Evolutionary conservation across 1,140 invertebrate genomes (phyloP).

Genomic region (Leptinotarsa defecta): DNA sequence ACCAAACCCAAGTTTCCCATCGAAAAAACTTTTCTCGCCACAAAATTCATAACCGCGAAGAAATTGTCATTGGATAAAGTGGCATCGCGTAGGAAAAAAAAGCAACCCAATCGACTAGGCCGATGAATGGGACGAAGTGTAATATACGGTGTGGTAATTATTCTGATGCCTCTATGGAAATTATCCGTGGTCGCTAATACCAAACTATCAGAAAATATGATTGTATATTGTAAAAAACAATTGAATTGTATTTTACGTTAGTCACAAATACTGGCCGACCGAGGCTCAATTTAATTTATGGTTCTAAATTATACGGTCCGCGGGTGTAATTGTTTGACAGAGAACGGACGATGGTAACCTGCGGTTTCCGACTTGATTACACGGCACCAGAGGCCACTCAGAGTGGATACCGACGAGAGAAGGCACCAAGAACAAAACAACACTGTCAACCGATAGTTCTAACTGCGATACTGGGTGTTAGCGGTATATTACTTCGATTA

Average conservation of each 20-base stretch:
- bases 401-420: constrained; percentile 3
- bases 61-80: constrained; percentile 3
- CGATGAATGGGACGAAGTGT: constrained; percentile 18
- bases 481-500: neutral
- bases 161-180: constrained; percentile 25
- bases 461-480: constrained; percentile 5
- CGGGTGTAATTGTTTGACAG: constrained; percentile 29
- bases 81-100: constrained; percentile 1
- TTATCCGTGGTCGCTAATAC: constrained; percentile 32
- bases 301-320: constrained; percentile 32
- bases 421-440: constrained; percentile 11
- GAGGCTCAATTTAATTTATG: constrained; percentile 31
- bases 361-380: constrained; percentile 30
- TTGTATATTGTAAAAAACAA: constrained; percentile 33
- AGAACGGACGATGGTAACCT: constrained; percentile 26
- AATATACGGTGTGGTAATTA: constrained; percentile 29
- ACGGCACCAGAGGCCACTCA: constrained; percentile 21
- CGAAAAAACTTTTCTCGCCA: too few species aligned
- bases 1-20: too few species aligned
- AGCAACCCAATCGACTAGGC: constrained; percentile 9
- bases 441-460: constrained; percentile 7
- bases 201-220: constrained; percentile 31
- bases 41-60: neutral
- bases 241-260: constrained; percentile 31
- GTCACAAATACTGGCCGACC: constrained; percentile 24